phyloP scores from a whole-genome alignment of 2,113 vertebrate genomes.

The Hemicordylus capensis region DNA sequence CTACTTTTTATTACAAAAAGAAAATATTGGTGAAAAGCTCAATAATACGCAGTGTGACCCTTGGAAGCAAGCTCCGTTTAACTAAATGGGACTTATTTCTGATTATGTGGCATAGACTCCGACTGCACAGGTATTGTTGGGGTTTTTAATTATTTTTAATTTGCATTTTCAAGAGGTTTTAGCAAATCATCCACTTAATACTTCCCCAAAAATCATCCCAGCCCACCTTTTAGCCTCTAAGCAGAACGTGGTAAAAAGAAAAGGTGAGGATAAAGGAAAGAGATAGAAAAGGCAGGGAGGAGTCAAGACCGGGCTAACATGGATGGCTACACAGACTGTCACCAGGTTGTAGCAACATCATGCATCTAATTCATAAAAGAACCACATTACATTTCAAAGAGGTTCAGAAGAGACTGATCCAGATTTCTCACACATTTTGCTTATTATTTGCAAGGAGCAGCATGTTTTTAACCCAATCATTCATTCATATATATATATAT shows the following conservation, averaged over 20 bases:
- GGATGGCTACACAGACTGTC: neutral
- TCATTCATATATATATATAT: no score
- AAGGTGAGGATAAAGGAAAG: neutral
- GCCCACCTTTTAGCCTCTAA: no score
- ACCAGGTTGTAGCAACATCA: neutral
- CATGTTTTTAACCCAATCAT: no score
- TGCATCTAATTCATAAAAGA: neutral
- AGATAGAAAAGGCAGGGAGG: neutral
- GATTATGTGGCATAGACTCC: neutral
- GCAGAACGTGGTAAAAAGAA: neutral
- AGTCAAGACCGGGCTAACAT: neutral
- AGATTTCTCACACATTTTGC: no score
- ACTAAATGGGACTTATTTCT: neutral
- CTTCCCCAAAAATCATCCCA: neutral
- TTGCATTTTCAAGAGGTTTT: neutral
- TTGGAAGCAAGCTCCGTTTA: neutral
- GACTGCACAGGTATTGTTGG: neutral
- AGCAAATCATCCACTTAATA: neutral
- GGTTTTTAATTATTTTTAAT: neutral
- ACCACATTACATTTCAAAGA: neutral
- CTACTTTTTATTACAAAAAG: neutral
- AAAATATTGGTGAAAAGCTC: neutral
- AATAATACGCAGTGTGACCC: neutral
- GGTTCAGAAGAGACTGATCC: neutral
- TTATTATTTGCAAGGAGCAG: no score